Conservation (phyloP, 2,797 vertebrate genomes). For the Thalassophryne amazonica region DNA sequence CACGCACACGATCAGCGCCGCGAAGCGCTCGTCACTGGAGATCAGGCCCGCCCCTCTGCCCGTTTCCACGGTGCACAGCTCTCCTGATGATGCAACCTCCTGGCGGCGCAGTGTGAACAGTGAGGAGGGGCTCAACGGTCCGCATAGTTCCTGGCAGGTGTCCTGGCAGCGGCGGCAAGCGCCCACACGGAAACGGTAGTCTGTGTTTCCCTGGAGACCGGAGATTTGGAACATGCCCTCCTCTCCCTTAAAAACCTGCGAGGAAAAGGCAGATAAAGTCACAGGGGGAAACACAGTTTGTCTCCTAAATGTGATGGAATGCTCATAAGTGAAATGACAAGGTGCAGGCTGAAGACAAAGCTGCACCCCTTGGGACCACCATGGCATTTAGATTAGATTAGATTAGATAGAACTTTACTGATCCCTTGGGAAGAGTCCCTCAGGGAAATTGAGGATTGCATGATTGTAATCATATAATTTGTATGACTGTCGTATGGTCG, state of each 20-base stretch:
- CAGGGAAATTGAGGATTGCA: too few relatives aligned
- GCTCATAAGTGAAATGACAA: not conserved
- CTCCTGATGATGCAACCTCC: constrained; percentile 75
- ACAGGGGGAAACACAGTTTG: not conserved
- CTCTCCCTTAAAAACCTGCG: constrained; percentile 93
- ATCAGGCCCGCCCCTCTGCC: constrained; percentile 82
- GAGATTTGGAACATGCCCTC: constrained; percentile 90
- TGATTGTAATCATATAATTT: too few relatives aligned
- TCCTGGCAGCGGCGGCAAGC: constrained; percentile 92
- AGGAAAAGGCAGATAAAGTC: not conserved
- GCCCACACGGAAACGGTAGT: constrained; percentile 95
- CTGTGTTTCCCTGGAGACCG: constrained; percentile 92
- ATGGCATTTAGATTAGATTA: too few relatives aligned
- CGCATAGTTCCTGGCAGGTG: constrained; percentile 92
- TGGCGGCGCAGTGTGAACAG: constrained; percentile 85
- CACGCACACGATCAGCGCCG: constrained; percentile 89
- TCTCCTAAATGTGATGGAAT: not conserved
- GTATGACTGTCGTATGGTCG: too few relatives aligned
- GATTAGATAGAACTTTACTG: too few relatives aligned
- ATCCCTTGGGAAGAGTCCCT: too few relatives aligned
- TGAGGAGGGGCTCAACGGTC: constrained; percentile 91
- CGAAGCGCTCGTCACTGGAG: constrained; percentile 93
- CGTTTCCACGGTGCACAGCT: constrained; percentile 68
- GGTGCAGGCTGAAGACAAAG: not conserved
- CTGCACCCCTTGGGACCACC: not conserved